Percentiles rank a stretch among this genome's conserved stretches.
Evolutionary conservation across 2,113 vertebrate genomes (phyloP).

Genomic region (Trichechus manatus): DNA sequence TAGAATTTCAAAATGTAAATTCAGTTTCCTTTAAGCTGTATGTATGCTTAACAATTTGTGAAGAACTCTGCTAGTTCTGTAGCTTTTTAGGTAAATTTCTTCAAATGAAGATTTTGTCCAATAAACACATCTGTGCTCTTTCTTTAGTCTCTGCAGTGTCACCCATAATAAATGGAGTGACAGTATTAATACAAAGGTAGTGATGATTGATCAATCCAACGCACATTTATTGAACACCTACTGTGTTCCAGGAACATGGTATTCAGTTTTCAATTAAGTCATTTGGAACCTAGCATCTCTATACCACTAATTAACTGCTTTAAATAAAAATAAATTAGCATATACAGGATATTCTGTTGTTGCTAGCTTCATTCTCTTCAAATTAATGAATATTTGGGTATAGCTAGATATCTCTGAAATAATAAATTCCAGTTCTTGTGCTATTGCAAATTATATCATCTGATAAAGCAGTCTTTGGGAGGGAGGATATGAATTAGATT

Average conservation of each 20-base stretch:
- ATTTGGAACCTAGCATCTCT: neutral
- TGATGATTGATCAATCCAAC: neutral
- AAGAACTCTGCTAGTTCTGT: neutral
- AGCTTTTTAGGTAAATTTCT: neutral
- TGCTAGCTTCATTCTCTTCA: neutral
- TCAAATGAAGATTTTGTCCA: neutral
- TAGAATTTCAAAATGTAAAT: neutral
- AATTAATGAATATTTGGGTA: slow-evolving; percentile 41
- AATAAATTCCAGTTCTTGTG: neutral
- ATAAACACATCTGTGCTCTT: neutral
- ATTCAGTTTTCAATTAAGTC: slow-evolving; percentile 2
- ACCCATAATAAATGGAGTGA: neutral
- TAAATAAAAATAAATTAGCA: slow-evolving; percentile 32
- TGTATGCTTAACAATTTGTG: neutral
- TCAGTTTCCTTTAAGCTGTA: neutral
- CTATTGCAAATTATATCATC: neutral
- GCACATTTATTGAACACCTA: neutral
- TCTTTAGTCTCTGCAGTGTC: neutral
- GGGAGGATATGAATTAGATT: neutral
- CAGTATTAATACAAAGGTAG: neutral
- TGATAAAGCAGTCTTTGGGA: neutral
- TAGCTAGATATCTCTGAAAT: neutral
- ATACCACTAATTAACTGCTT: slow-evolving; percentile 43
- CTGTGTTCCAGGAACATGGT: neutral
- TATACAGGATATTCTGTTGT: neutral